Evolutionary conservation across 1,140 invertebrate species (phyloP), one percentile per base, ranked within the genome.

Genomic region (Pogonomyrmex barbatus): DNA sequence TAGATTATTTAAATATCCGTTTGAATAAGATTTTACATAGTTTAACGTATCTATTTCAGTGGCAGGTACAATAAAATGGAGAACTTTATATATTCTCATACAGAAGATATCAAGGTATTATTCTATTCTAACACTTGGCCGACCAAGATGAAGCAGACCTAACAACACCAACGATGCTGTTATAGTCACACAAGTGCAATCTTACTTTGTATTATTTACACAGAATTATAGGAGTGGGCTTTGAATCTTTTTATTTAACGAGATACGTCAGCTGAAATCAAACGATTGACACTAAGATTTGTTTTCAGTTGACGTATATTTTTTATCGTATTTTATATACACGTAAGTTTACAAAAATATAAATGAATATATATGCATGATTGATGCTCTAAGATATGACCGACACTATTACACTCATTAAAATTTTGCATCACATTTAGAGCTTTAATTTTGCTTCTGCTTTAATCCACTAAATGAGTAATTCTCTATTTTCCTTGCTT

Each of bases 61-160:
- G 92, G 92, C 92, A 93, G 89, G 45, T 93, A n/a, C 91, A 85
- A 50, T 93, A 89, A 92, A 56, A 10, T 56, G 63, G 14, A 39
- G n/a, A 4, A 12, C 39, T 45, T 8, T 60, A 45, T 42, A 84
- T 65, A 36, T 79, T 68, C 81, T 90, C 76, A 50, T 50, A 47
- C 2, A 9, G 47, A 73, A 67, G 39, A 6, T 77, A 65, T 85
- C 42, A 45, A 47, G 42, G 24, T 24, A 24, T 24, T 45, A 39
- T 81, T 56, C 8, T 17, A 52, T 12, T 24, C 30, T 42, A 68
- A 83, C 89, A 33, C 68, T 88, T 88, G 68, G 60, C 87, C 81
- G 88, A 79, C 42, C 71, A 50, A 54, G 50, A 77, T 67, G n/a
- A 62, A 36, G 58, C 17, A 82, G 63, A 87, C 58, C 60, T 89